Evolutionary conservation across 2,797 vertebrate genomes (phyloP), one percentile per base, ranked within the genome.

Genomic region (Macroramphosus scolopax): DNA sequence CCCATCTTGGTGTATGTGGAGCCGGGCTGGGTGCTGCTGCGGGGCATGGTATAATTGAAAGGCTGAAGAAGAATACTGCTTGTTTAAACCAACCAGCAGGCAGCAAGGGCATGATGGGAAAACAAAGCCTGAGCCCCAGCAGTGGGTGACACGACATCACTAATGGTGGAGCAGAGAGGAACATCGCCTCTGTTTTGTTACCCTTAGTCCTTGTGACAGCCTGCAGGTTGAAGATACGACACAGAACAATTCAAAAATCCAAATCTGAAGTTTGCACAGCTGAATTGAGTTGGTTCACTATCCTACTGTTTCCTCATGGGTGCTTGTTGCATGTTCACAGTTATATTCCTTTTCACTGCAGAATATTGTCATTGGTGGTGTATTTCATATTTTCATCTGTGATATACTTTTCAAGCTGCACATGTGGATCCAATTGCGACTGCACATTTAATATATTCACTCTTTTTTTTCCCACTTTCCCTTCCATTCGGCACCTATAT

Each of bases 31-130:
- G 73, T 67, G 81, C 77, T 84, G 89, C 88, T 90, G 78, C 79
- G 67, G 89, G 86, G 87, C 80, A 84, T 81, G 79, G 78, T 89
- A 89, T 91, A 91, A 90, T 90, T 89, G 85, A 90, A 90, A 90
- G 87, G 83, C 84, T 84, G 81, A 73, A 88, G 61, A 87, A 85
- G 86, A 83, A 84, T 78, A 75, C 76, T 75, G 81, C 85, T 88
- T 90, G 88, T 89, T 89, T 89, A 89, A 91, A 89, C 84, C 87
- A 83, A 84, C 75, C 84, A 83, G 79, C 77, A 78, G 80, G 80
- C 83, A 88, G 78, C 32, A 48, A 76, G 84, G 83, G 82, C 81
- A 86, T 86, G 78, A 85, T 85, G 82, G 85, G 78, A 86, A 86
- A 89, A 89, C 81, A 88, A 90, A 90, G 84, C 77, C 30, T 6